Evolutionary conservation across 2,113 vertebrate species (phyloP), one percentile per base, ranked within the genome.

Genomic region (Dromaius novaehollandiae): DNA sequence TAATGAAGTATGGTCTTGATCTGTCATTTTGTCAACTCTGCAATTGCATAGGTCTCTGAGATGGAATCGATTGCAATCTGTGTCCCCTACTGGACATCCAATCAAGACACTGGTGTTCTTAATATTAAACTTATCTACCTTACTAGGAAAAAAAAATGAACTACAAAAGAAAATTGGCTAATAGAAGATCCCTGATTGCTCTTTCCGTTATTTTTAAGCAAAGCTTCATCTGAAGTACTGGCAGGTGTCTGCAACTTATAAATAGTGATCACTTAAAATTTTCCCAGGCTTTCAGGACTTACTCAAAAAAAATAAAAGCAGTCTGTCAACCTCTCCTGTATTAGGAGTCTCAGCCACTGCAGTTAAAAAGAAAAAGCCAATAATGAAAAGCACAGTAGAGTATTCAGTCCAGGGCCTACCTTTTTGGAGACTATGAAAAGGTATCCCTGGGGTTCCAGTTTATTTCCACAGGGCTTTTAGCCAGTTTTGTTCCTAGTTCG

Each of bases 361-460:
- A 46, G 87, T 95, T 88, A 76, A 89, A 95, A 74, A 96, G 69
- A 91, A 92, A 82, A 90, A 96, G 53, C 70, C 17, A 61, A 74
- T 92, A 80, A 91, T 90, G 90, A 95, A 95, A 98, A 98, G 98
- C 98, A 97, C 96, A 98, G 97, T 87, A 93, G 90, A 96, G 93
- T 94, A 40, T 93, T 95, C 7, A 40, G 86, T 88, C 77, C 34
- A 32, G 94, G 95, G 90, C 93, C 96, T 96, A 86, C 80, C 89
- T 90, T 77, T 74, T 58, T 7, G 60, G 96, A 94, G 91, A 71
- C 85, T 82, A 92, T 58, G 94, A 90, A 95, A 34, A 80, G 94
- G 96, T 93, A 85, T 94, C 96, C 94, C 91, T 91, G 88, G 96
- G 95, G 92, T 84, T 86, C 95, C 95, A 94, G 91, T 91, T 95